These are phyloP conservation scores for Champsocephalus esox DNA, from an alignment of 2,797 vertebrate species.

Conservation along the genomic window DNA sequence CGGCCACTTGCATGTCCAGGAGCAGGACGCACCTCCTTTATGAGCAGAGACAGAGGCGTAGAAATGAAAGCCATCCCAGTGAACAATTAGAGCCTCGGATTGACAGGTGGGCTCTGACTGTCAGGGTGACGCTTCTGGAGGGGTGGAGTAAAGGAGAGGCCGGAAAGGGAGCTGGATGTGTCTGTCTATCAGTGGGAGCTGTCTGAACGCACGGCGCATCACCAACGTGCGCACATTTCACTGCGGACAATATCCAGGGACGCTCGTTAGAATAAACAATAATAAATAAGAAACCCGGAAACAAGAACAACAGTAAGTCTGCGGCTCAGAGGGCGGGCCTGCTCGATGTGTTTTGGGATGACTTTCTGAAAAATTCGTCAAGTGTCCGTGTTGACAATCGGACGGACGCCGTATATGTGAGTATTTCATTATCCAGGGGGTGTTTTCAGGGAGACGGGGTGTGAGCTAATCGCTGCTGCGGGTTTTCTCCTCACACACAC, in stretches of 20 bases:
- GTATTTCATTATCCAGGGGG: constrained; percentile 67
- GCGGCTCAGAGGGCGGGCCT: constrained; percentile 45
- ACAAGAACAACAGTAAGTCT: constrained; percentile 19
- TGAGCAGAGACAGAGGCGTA: constrained; percentile 34
- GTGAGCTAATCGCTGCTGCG: constrained; percentile 42
- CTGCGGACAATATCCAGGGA: constrained; percentile 86
- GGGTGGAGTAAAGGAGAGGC: constrained; percentile 97
- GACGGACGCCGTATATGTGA: constrained; percentile 73
- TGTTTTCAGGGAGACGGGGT: constrained; percentile 66
- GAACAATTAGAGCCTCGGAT: constrained; percentile 95
- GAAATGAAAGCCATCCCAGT: constrained; percentile 82
- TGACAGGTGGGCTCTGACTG: constrained; percentile 99
- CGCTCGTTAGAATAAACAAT: constrained; percentile 84
- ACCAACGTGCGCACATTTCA: constrained; percentile 91
- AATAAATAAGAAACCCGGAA: constrained; percentile 50
- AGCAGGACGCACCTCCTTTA: constrained; percentile 37
- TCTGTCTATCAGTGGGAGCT: constrained; percentile 99
- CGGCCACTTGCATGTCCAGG: constrained; percentile 10
- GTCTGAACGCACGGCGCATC: constrained; percentile 95
- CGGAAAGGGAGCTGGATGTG: constrained; percentile 98
- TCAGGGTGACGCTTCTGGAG: constrained; percentile 98
- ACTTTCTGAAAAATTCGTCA: constrained; percentile 75
- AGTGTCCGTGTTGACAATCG: constrained; percentile 80
- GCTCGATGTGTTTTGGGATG: constrained; percentile 27
- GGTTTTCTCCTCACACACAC: constrained; percentile 30